Conservation (phyloP, 2,113 vertebrate genomes). For the Turdus rufiventris region DNA sequence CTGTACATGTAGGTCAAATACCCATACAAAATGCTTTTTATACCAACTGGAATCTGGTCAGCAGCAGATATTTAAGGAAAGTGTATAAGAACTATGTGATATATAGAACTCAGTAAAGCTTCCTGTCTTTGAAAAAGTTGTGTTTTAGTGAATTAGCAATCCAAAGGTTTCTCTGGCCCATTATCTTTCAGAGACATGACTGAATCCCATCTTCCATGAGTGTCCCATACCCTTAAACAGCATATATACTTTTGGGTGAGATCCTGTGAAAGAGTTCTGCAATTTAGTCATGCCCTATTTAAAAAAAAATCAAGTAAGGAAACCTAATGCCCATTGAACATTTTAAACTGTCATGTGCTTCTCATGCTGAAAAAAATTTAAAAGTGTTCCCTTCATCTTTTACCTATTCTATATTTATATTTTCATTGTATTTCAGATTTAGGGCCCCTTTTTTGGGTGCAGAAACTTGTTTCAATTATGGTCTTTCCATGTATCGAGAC, state of each 20-base stretch:
- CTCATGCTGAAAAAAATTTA: neutral
- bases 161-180: neutral
- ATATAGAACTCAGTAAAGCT: neutral
- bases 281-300: neutral
- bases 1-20: neutral
- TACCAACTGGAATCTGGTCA: neutral
- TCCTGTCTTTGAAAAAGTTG: neutral
- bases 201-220: neutral
- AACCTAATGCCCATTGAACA: neutral
- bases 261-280: neutral
- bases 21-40: neutral
- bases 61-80: neutral
- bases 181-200: neutral
- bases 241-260: neutral
- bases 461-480: neutral
- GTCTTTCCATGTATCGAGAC: neutral
- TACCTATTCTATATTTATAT: neutral
- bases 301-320: neutral
- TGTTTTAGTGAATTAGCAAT: neutral
- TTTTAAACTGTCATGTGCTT: neutral
- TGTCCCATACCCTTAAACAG: neutral
- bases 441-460: neutral
- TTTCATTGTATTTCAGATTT: neutral
- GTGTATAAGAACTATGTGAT: neutral
- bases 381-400: neutral